Evolutionary conservation across 2,888 invertebrate species (phyloP).

Genomic region (Rhagonycha lutea): DNA sequence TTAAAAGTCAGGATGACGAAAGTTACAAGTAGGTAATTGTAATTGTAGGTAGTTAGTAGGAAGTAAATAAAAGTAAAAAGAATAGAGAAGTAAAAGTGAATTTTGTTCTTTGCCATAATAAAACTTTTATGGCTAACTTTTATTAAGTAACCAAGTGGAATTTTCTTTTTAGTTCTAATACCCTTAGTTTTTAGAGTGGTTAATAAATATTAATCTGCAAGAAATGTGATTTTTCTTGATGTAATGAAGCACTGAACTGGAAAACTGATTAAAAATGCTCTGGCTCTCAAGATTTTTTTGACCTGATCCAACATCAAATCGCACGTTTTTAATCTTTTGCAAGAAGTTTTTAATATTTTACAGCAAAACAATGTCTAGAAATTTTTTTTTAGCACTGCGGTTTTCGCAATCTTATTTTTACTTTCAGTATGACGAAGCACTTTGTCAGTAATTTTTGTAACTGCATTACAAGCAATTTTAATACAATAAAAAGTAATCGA

Average conservation of each 20-base stretch:
- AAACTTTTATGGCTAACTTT: background rate
- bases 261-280: background rate
- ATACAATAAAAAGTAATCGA: background rate
- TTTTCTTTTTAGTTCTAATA: background rate
- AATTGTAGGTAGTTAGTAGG: background rate
- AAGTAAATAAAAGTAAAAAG: background rate
- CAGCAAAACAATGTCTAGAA: background rate
- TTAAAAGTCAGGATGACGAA: background rate
- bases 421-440: background rate
- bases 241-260: background rate
- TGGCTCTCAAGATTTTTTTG: background rate
- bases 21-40: background rate
- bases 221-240: background rate
- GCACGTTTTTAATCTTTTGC: background rate
- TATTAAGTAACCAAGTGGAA: background rate
- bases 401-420: background rate
- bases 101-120: background rate
- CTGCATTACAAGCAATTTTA: background rate
- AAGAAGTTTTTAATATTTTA: background rate
- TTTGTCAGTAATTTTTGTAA: background rate
- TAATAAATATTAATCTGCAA: background rate
- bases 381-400: background rate
- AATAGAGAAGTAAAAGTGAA: background rate
- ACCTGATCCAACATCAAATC: background rate
- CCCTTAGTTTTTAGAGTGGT: background rate